Percentiles rank a stretch among this genome's conserved stretches.
Evolutionary conservation across 2,113 vertebrate species (phyloP).

Genomic region (Charina bottae): DNA sequence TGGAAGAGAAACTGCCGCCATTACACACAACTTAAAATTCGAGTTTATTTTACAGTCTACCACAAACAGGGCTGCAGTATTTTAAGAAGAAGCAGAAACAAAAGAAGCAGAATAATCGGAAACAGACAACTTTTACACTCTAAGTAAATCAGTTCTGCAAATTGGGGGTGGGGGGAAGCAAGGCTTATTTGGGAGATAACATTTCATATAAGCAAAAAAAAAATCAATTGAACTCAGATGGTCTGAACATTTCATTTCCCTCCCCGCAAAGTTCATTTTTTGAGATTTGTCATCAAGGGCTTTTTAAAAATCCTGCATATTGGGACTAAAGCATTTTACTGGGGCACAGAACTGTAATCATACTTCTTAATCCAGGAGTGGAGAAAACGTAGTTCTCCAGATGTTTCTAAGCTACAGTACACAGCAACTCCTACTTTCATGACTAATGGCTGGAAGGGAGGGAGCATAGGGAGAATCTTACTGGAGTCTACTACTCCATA

Average conservation of each 20-base stretch:
- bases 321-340: not conserved
- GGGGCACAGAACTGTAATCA: not conserved
- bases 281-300: not conserved
- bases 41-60: not conserved
- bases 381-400: not conserved
- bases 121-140: not conserved
- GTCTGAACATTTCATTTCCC: not conserved
- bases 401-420: not conserved
- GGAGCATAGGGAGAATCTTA: not conserved
- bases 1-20: too few relatives aligned
- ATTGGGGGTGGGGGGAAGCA: not conserved
- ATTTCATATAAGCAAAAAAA: not conserved
- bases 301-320: not conserved
- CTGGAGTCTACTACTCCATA: not conserved
- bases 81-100: not conserved
- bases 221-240: not conserved
- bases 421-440: not conserved
- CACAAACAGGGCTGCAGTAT: too few relatives aligned
- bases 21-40: not conserved
- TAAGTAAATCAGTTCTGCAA: not conserved
- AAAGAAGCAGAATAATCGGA: not conserved
- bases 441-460: not conserved
- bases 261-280: not conserved
- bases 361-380: not conserved
- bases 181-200: too few relatives aligned